Evolutionary conservation across 2,888 invertebrate species (phyloP).

Genomic region (Eilema depressum): DNA sequence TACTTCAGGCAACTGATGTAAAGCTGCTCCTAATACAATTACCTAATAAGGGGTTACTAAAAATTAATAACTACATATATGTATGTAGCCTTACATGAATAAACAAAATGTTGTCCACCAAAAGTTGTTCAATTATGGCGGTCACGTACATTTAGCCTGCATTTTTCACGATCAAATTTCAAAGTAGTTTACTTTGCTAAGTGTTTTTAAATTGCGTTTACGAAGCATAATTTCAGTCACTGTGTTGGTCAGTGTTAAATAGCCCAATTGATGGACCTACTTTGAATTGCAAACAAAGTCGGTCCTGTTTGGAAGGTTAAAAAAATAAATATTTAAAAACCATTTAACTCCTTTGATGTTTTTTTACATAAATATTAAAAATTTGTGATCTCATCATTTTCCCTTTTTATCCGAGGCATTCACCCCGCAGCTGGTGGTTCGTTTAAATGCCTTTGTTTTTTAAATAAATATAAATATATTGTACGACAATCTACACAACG

Average conservation of each 20-base stretch:
- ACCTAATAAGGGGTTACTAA: not conserved
- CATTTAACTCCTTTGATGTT: too few species aligned
- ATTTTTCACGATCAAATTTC: constrained; percentile 19
- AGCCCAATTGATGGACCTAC: not conserved
- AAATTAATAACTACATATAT: not conserved
- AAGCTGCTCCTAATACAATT: not conserved
- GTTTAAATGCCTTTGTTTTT: too few species aligned
- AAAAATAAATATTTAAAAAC: not conserved
- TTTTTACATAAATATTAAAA: too few species aligned
- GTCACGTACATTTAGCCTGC: constrained; percentile 1
- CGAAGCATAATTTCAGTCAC: not conserved
- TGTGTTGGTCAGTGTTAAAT: not conserved
- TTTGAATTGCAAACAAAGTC: not conserved
- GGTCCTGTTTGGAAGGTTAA: not conserved
- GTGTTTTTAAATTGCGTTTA: constrained; percentile 12
- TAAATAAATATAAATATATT: too few species aligned
- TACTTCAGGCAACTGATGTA: not conserved
- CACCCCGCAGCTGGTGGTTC: too few species aligned
- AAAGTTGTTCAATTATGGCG: not conserved
- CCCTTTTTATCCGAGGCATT: too few species aligned
- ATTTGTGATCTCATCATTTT: too few species aligned
- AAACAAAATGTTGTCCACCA: not conserved
- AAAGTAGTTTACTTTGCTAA: constrained; percentile 28
- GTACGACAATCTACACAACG: too few species aligned
- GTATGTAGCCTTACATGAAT: not conserved